Evolutionary conservation across 2,888 invertebrate genomes (phyloP).

Genomic region (Idaea straminata): DNA sequence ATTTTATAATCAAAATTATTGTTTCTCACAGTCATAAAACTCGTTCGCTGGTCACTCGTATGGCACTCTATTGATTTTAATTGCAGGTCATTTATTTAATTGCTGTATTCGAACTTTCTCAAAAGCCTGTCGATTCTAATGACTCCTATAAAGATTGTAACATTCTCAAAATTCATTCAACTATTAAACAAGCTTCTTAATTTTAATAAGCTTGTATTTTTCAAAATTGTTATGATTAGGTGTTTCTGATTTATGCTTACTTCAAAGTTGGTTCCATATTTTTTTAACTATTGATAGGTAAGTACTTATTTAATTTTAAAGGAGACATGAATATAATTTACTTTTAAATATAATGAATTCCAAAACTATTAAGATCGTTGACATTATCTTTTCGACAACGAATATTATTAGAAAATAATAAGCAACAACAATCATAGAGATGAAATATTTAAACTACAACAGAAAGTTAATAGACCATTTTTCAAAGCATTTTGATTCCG

Average conservation of each 20-base stretch:
- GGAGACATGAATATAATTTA: not conserved
- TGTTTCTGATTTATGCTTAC: conserved; percentile 29
- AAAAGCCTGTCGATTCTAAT: conserved; percentile 66
- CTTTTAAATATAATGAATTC: not conserved
- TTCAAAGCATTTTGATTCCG: no score
- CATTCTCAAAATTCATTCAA: conserved; percentile 49
- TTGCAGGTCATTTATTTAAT: conserved; percentile 71
- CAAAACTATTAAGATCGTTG: not conserved
- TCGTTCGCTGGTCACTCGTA: conserved; percentile 53
- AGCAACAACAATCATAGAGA: no score
- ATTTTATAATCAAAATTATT: conserved; percentile 67
- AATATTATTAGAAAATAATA: not conserved
- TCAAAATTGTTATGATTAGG: conserved; percentile 32
- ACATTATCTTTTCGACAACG: not conserved
- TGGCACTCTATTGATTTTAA: conserved; percentile 71
- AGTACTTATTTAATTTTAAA: not conserved
- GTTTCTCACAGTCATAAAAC: conserved; percentile 75
- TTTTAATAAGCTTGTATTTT: conserved; percentile 44
- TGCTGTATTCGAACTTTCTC: conserved; percentile 70
- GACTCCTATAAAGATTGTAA: conserved; percentile 58
- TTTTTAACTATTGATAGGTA: not conserved
- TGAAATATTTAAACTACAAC: no score
- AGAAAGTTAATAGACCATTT: no score
- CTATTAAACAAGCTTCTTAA: conserved; percentile 50
- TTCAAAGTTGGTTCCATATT: not conserved